A percentile compares a stretch with the other conserved stretches of the same genome.
These are phyloP conservation scores for Myiothlypis chrysogaster DNA, from an alignment of 2,797 vertebrate genomes.

Conservation along the genomic window DNA sequence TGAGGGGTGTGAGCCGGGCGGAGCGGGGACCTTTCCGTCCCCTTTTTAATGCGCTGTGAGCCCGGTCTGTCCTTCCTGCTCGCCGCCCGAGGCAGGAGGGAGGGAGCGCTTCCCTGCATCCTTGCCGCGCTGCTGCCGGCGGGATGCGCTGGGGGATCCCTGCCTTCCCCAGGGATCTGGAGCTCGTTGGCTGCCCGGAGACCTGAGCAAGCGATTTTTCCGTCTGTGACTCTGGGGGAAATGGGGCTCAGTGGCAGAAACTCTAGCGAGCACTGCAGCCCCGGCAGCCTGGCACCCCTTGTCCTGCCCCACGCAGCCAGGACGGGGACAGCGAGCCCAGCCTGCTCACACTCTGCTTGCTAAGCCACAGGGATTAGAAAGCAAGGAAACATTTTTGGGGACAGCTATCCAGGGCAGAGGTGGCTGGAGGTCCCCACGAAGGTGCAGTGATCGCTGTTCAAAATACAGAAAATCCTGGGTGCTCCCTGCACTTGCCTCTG, in stretches of 20 bases:
- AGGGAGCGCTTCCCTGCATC: not conserved
- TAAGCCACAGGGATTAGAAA: rapidly evolving
- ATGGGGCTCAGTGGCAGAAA: rapidly evolving
- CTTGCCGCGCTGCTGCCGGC: not conserved
- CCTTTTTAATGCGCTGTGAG: rapidly evolving
- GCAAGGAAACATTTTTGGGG: not conserved
- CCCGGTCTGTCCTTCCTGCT: not conserved
- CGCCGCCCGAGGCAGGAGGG: rapidly evolving
- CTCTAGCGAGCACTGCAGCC: not conserved
- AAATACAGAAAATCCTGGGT: not conserved
- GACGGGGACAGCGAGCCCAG: rapidly evolving
- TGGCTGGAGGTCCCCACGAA: not conserved
- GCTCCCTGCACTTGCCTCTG: not conserved
- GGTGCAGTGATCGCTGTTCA: rapidly evolving
- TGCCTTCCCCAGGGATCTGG: not conserved
- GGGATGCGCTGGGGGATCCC: not conserved
- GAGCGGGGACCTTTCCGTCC: rapidly evolving
- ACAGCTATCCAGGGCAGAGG: not conserved
- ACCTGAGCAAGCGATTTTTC: not conserved
- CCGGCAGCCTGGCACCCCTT: not conserved
- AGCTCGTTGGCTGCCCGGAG: not conserved
- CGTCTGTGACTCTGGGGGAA: not conserved
- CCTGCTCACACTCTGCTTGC: not conserved
- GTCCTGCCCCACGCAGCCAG: not conserved
- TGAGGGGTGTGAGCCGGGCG: not conserved